Percentiles rank a stretch among this genome's conserved stretches.
Conservation (phyloP, 2,888 invertebrate genomes). For the Stegophylla sp. region DNA sequence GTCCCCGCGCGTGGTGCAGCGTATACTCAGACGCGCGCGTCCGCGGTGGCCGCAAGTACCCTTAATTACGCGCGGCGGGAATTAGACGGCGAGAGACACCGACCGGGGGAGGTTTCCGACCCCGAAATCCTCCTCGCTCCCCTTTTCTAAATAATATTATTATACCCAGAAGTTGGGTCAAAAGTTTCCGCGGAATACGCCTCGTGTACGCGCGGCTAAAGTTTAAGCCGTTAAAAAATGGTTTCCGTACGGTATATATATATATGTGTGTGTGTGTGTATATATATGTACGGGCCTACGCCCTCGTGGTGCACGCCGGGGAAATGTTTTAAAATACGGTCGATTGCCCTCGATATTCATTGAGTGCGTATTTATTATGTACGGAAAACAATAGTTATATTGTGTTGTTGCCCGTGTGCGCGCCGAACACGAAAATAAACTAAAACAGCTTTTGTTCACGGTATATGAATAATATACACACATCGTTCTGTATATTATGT, state of each 20-base stretch:
- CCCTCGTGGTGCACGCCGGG: background rate
- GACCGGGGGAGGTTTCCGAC: slow-evolving; percentile 18
- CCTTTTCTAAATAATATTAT: slow-evolving; percentile 32
- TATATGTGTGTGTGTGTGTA: background rate
- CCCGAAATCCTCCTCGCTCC: slow-evolving; percentile 14
- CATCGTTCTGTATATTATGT: no score
- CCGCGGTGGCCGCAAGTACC: slow-evolving; percentile 21
- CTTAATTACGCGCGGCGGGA: slow-evolving; percentile 54
- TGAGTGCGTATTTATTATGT: slow-evolving; percentile 29
- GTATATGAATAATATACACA: no score
- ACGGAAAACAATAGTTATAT: slow-evolving; percentile 27
- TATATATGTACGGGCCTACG: background rate
- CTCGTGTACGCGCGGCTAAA: background rate
- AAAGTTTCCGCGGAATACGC: slow-evolving; percentile 41
- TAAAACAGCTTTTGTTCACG: background rate
- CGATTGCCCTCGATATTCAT: slow-evolving; percentile 39
- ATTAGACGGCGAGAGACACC: slow-evolving; percentile 34
- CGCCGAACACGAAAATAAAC: background rate
- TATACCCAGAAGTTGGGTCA: slow-evolving; percentile 21
- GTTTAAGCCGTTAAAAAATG: slow-evolving; percentile 36
- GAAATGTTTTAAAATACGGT: slow-evolving; percentile 38
- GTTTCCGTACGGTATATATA: background rate
- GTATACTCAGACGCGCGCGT: slow-evolving; percentile 14
- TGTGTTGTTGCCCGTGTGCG: background rate
- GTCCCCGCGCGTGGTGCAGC: background rate